Conservation (phyloP, 2,797 vertebrate genomes). For the Melanotaenia maccullochi region DNA sequence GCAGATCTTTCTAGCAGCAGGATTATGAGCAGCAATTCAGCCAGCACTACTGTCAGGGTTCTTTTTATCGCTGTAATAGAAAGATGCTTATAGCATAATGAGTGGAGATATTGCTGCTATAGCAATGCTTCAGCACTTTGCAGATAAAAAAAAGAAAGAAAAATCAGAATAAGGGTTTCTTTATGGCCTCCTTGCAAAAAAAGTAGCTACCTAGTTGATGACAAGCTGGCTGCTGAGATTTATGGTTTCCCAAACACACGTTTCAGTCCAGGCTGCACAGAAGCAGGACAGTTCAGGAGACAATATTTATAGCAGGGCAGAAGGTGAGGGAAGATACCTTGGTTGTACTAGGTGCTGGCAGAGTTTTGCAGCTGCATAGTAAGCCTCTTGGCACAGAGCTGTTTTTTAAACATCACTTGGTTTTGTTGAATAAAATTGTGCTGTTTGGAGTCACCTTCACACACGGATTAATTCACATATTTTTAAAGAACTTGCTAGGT, state of each 20-base stretch:
- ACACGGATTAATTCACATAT: not conserved
- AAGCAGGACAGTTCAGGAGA: not conserved
- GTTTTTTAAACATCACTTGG: not conserved
- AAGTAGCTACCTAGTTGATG: conserved; percentile 27
- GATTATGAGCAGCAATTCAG: conserved; percentile 43
- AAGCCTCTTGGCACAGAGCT: not conserved
- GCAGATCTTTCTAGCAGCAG: conserved; percentile 25
- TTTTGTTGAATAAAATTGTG: not conserved
- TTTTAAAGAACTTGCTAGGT: not conserved
- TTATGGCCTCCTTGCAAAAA: conserved; percentile 5
- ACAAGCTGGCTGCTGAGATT: conserved; percentile 35
- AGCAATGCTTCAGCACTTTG: conserved; percentile 14
- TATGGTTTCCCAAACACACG: conserved; percentile 19
- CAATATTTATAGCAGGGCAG: conserved; percentile 22
- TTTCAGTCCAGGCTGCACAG: not conserved
- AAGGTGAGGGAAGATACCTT: conserved; percentile 11
- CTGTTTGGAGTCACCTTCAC: not conserved
- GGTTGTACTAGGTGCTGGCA: not conserved
- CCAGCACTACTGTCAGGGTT: conserved; percentile 2
- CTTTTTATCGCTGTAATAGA: conserved; percentile 22
- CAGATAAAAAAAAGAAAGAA: conserved; percentile 4
- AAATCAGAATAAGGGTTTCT: conserved; percentile 6
- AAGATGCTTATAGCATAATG: conserved; percentile 13
- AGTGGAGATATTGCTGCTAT: conserved; percentile 4
- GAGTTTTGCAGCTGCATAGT: not conserved